A percentile compares a stretch with the other conserved stretches of the same genome.
Conservation (phyloP, 2,888 invertebrate genomes). For the Ornithoptera alexandrae region DNA sequence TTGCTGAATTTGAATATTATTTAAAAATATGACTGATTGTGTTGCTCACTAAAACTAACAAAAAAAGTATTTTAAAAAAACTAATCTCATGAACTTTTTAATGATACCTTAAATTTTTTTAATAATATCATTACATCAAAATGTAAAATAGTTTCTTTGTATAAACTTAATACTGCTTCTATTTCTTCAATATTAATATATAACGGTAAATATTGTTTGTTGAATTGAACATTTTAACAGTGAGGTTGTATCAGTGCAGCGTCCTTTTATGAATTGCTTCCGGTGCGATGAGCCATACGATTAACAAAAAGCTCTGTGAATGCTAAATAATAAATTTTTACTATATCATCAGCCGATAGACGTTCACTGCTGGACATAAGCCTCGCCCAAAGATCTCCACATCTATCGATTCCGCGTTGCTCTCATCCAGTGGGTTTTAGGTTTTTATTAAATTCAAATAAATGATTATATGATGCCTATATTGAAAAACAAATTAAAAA, state of each 20-base stretch:
- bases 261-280: constrained; percentile 55
- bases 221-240: constrained; percentile 63
- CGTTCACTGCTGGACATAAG: too few relatives aligned
- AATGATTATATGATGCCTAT: too few relatives aligned
- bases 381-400: too few relatives aligned
- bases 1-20: constrained; percentile 14
- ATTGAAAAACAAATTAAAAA: too few relatives aligned
- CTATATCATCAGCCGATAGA: too few relatives aligned
- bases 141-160: not conserved
- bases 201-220: not conserved
- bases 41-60: constrained; percentile 27
- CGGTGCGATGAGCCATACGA: constrained; percentile 52
- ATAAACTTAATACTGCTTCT: not conserved
- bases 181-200: not conserved
- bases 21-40: constrained; percentile 12
- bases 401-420: too few relatives aligned
- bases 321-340: too few relatives aligned
- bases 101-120: not conserved
- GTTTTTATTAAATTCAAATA: too few relatives aligned
- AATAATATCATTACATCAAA: not conserved
- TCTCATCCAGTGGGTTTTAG: too few relatives aligned
- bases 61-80: too few relatives aligned
- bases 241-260: constrained; percentile 60
- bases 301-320: not conserved
- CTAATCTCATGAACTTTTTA: not conserved